These are phyloP conservation scores for Fringilla coelebs DNA, from an alignment of 2,797 vertebrate species.

Conservation along the genomic window DNA sequence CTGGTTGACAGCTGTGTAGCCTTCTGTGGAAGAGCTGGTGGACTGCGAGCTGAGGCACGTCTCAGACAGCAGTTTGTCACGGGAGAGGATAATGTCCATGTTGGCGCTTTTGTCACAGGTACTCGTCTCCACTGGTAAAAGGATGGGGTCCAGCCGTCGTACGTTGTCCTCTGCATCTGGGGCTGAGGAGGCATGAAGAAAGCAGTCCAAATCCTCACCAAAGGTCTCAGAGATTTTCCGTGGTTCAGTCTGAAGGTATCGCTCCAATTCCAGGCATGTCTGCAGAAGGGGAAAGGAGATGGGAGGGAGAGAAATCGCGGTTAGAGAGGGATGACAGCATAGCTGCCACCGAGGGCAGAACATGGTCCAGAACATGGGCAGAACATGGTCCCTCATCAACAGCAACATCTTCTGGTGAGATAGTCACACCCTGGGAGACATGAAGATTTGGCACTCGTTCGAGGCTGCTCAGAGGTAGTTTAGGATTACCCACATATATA, in stretches of 20 bases:
- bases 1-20: slow-evolving; percentile 85
- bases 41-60: slow-evolving; percentile 81
- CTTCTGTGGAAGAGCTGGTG: slow-evolving; percentile 80
- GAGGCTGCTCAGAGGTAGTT: background rate
- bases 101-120: slow-evolving; percentile 79
- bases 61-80: slow-evolving; percentile 86
- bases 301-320: slow-evolving; percentile 26
- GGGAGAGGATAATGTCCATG: slow-evolving; percentile 81
- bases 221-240: slow-evolving; percentile 92
- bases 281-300: slow-evolving; percentile 57
- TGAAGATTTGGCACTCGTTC: background rate
- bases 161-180: slow-evolving; percentile 84
- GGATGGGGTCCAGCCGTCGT: slow-evolving; percentile 82
- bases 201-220: slow-evolving; percentile 90
- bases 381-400: background rate
- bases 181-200: slow-evolving; percentile 87
- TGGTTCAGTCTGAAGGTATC: slow-evolving; percentile 97
- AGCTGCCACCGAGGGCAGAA: background rate
- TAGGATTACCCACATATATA: background rate
- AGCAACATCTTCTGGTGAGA: background rate
- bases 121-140: slow-evolving; percentile 77
- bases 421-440: background rate
- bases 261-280: slow-evolving; percentile 97
- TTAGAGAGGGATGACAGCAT: slow-evolving; percentile 29
- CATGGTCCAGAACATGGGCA: background rate